These are phyloP conservation scores for Erannis defoliaria DNA, from an alignment of 2,888 invertebrate genomes.

Conservation along the genomic window DNA sequence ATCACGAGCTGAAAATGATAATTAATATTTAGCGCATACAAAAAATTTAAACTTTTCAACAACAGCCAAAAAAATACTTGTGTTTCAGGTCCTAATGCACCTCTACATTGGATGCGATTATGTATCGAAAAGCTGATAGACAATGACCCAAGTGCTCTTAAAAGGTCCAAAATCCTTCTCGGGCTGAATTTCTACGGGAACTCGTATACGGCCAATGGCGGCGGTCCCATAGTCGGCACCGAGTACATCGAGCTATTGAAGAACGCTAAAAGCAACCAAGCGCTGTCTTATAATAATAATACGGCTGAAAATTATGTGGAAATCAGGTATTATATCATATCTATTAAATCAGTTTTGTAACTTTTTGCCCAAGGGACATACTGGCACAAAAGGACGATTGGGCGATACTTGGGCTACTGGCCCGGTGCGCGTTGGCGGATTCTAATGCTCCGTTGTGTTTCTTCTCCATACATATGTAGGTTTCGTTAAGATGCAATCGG, in stretches of 20 bases:
- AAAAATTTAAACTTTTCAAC: not conserved
- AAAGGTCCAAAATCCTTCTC: slow-evolving; percentile 92
- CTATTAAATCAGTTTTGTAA: not conserved
- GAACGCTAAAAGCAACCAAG: slow-evolving; percentile 89
- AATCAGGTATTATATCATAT: slow-evolving; percentile 88
- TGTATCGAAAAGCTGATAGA: slow-evolving; percentile 92
- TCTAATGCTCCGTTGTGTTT: no score
- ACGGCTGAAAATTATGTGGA: slow-evolving; percentile 95
- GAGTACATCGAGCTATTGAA: slow-evolving; percentile 92
- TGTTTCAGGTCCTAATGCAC: slow-evolving; percentile 94
- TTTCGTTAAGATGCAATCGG: no score
- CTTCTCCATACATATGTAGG: no score
- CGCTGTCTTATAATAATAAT: slow-evolving; percentile 91
- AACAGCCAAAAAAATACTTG: slow-evolving; percentile 11
- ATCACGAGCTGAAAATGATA: not conserved
- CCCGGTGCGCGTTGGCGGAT: no score
- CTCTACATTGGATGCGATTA: slow-evolving; percentile 92
- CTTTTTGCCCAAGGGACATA: no score
- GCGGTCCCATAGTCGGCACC: slow-evolving; percentile 92
- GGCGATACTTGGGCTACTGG: no score
- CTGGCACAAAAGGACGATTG: no score
- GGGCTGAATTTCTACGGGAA: slow-evolving; percentile 98
- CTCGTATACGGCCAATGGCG: slow-evolving; percentile 93
- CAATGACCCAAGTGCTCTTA: slow-evolving; percentile 81
- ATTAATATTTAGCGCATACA: not conserved